Percentiles rank a stretch among this genome's conserved stretches.
phyloP scores from a whole-genome alignment of 1,140 invertebrate genomes.

The Oreohelix idahoensis region DNA sequence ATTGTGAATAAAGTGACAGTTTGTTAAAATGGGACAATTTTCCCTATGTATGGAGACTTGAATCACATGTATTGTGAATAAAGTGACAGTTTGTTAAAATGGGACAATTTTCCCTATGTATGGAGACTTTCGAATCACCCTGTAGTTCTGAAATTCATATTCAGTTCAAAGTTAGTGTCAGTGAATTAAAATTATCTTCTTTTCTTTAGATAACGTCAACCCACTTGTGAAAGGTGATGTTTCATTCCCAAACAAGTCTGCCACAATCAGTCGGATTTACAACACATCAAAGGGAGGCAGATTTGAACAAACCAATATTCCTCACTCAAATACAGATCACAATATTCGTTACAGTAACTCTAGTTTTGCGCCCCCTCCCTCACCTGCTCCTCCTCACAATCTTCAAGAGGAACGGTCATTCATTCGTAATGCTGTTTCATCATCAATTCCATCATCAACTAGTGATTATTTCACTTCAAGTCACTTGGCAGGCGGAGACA shows the following conservation, averaged over 20 bases:
- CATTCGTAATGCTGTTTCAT: neutral
- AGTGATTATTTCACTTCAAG: conserved; percentile 19
- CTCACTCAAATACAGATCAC: conserved; percentile 43
- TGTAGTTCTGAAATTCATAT: too few relatives aligned
- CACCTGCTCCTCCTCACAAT: conserved; percentile 9
- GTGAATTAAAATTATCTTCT: too few relatives aligned
- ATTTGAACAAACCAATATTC: conserved; percentile 14
- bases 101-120: too few relatives aligned
- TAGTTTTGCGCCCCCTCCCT: conserved; percentile 7
- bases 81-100: too few relatives aligned
- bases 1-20: too few relatives aligned
- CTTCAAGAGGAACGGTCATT: neutral
- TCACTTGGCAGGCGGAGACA: neutral
- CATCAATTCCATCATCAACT: conserved; percentile 1
- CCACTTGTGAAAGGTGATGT: neutral
- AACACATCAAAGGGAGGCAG: conserved; percentile 19
- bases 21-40: too few relatives aligned
- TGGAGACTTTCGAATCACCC: too few relatives aligned
- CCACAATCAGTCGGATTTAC: conserved; percentile 45
- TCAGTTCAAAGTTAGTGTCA: too few relatives aligned
- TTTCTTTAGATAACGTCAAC: too few relatives aligned
- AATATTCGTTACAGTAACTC: conserved; percentile 34
- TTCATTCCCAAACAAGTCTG: conserved; percentile 25
- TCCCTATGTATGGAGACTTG: too few relatives aligned
- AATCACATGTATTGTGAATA: too few relatives aligned